Conservation (phyloP, 2,113 vertebrate genomes). For the Trogon melanurus region DNA sequence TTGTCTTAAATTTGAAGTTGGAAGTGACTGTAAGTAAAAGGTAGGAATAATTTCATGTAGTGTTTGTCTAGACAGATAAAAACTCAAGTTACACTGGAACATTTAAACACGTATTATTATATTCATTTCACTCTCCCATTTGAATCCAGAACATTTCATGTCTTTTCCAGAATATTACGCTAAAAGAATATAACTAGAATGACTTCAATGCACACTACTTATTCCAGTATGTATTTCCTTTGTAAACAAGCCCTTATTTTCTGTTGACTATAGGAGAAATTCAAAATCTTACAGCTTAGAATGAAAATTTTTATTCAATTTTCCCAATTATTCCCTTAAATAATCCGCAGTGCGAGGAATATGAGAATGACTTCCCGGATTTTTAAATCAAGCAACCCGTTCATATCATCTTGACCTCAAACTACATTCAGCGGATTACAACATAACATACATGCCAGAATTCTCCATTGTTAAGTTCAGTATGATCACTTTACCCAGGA, state of each 20-base stretch:
- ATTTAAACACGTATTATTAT: neutral
- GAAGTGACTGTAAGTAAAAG: neutral
- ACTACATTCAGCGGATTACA: neutral
- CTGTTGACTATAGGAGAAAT: neutral
- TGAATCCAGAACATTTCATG: neutral
- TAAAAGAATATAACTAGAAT: neutral
- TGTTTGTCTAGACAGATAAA: neutral
- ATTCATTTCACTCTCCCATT: neutral
- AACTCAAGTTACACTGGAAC: neutral
- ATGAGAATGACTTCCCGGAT: neutral
- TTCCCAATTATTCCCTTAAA: neutral
- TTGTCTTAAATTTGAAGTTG: neutral
- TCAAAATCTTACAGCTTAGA: neutral
- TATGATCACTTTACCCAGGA: neutral
- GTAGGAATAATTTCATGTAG: neutral
- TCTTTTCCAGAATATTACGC: neutral
- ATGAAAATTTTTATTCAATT: neutral
- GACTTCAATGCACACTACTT: neutral
- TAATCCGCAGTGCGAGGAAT: neutral
- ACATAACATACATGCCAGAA: neutral
- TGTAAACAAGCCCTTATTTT: neutral
- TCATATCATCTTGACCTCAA: neutral
- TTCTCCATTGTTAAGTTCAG: neutral
- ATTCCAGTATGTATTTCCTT: neutral
- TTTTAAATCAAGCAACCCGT: neutral